Conservation (phyloP, 2,888 invertebrate species). For the Lacanobia oleracea region DNA sequence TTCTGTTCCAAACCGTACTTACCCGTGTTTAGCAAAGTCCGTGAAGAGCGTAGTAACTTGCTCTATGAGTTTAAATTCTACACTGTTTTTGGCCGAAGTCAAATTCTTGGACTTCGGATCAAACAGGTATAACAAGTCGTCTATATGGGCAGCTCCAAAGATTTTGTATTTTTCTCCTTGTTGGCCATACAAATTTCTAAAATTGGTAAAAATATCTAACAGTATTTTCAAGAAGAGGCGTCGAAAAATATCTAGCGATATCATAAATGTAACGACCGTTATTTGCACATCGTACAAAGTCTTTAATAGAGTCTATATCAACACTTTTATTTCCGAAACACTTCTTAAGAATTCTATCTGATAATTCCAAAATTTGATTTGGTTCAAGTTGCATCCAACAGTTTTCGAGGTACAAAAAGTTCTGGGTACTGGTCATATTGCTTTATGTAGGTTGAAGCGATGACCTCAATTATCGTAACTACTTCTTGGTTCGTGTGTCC, state of each 20-base stretch:
- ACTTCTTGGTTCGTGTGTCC: constrained; percentile 28
- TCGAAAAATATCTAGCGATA: constrained; percentile 11
- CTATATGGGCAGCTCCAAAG: constrained; percentile 15
- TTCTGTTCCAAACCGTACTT: background rate
- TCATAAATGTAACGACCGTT: background rate
- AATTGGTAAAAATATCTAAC: constrained; percentile 18
- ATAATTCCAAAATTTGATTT: constrained; percentile 12
- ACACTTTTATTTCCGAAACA: constrained; percentile 29
- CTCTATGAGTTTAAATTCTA: constrained; percentile 16
- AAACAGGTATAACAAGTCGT: constrained; percentile 26
- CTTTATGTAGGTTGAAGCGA: background rate
- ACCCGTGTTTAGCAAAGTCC: constrained; percentile 36
- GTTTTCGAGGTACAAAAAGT: constrained; percentile 23
- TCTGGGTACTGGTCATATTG: constrained; percentile 32
- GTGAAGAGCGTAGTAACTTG: constrained; percentile 22
- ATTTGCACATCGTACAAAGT: constrained; percentile 7
- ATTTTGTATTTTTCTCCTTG: constrained; percentile 23
- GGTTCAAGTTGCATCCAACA: background rate
- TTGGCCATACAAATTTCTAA: constrained; percentile 18
- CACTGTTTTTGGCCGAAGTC: constrained; percentile 5
- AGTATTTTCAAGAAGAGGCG: background rate
- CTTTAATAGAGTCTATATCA: constrained; percentile 11
- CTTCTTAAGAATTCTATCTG: constrained; percentile 19
- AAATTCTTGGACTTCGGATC: constrained; percentile 2
- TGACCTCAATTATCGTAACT: background rate